These are phyloP conservation scores for Poecilia velifera DNA, from an alignment of 2,797 vertebrate species.

Conservation along the genomic window DNA sequence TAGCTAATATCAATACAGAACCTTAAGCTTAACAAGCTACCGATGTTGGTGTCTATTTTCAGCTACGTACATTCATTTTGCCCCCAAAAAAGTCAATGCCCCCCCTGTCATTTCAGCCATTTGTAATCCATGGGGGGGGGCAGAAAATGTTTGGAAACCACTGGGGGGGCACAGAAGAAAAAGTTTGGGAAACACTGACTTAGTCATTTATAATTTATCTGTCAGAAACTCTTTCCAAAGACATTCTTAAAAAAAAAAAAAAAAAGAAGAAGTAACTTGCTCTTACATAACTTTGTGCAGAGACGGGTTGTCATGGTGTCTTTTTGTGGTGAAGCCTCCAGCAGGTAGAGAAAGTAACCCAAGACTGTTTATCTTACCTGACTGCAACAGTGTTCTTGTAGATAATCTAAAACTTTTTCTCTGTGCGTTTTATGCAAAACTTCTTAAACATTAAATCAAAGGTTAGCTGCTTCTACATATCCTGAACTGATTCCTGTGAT, in stretches of 20 bases:
- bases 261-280: neutral
- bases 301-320: neutral
- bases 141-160: too few relatives aligned
- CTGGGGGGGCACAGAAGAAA: too few relatives aligned
- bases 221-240: neutral
- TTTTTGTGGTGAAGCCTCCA: neutral
- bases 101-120: too few relatives aligned
- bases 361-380: neutral
- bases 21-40: too few relatives aligned
- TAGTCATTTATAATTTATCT: neutral
- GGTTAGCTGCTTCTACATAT: neutral
- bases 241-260: neutral
- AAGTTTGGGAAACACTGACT: too few relatives aligned
- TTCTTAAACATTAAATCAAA: neutral
- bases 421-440: neutral
- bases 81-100: too few relatives aligned
- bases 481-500: neutral
- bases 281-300: neutral
- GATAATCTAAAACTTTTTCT: neutral
- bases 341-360: neutral
- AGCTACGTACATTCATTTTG: too few relatives aligned
- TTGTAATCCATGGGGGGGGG: too few relatives aligned
- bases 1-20: too few relatives aligned
- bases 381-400: neutral
- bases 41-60: too few relatives aligned